Percentiles rank a stretch among this genome's conserved stretches.
phyloP scores from a whole-genome alignment of 1,140 invertebrate genomes.

The Adelges cooleyi region DNA sequence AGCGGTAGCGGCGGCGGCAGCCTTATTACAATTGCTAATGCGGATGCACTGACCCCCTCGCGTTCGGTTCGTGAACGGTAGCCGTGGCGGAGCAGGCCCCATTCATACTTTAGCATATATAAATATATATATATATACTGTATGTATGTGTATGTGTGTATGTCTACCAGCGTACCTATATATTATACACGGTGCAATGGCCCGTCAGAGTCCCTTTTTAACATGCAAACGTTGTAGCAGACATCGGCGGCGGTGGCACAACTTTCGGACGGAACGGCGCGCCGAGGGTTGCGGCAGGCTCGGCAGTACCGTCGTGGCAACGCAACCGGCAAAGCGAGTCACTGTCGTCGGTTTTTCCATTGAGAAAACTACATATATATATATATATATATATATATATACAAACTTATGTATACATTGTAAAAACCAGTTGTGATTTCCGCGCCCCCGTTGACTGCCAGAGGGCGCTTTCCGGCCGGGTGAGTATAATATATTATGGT shows the following conservation, averaged over 20 bases:
- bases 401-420: too few relatives aligned
- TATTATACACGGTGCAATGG: too few relatives aligned
- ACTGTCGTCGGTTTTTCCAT: too few relatives aligned
- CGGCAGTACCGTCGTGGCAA: neutral
- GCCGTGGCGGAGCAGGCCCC: slow-evolving; percentile 29
- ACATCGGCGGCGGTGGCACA: neutral
- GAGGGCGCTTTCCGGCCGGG: too few relatives aligned
- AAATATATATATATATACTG: slow-evolving; percentile 24
- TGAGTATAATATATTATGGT: too few relatives aligned
- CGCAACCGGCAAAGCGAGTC: too few relatives aligned
- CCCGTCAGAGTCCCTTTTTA: slow-evolving; percentile 34
- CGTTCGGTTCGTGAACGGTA: neutral
- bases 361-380: too few relatives aligned
- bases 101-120: slow-evolving; percentile 36
- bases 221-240: slow-evolving; percentile 35
- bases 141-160: slow-evolving; percentile 23
- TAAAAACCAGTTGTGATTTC: too few relatives aligned
- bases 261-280: neutral
- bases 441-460: too few relatives aligned
- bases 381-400: too few relatives aligned
- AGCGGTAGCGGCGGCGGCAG: neutral
- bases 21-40: slow-evolving; percentile 37
- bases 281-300: neutral
- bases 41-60: neutral
- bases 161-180: too few relatives aligned